Percentiles rank a stretch among this genome's conserved stretches.
Evolutionary conservation across 2,888 invertebrate genomes (phyloP).

Genomic region (Drosophila villosipedis): DNA sequence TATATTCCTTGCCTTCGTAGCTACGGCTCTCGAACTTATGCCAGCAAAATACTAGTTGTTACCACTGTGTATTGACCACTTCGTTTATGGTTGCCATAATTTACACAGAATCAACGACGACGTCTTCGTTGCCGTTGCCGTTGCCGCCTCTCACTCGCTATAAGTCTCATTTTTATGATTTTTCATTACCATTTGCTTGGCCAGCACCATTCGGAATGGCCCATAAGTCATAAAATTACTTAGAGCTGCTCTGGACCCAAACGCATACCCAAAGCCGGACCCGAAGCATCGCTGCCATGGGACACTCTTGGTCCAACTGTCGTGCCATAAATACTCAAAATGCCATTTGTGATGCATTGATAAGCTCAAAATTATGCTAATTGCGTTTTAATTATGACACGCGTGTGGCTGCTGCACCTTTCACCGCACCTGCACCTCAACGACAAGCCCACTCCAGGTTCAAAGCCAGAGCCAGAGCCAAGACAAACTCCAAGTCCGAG

Average conservation of each 20-base stretch:
- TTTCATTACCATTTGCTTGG: conserved; percentile 71
- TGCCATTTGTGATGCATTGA: conserved; percentile 76
- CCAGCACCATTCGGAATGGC: conserved; percentile 45
- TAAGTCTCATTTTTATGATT: conserved; percentile 74
- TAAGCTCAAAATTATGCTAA: conserved; percentile 77
- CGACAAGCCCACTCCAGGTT: neutral
- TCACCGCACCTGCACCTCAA: conserved; percentile 36
- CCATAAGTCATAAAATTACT: conserved; percentile 76
- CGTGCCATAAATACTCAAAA: conserved; percentile 61
- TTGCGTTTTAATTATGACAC: conserved; percentile 77
- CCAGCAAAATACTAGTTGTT: neutral
- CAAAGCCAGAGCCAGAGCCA: conserved; percentile 5
- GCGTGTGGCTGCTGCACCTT: conserved; percentile 64
- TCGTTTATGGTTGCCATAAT: conserved; percentile 69
- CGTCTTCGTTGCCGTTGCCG: conserved; percentile 26
- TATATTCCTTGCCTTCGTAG: too few relatives aligned
- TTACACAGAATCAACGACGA: conserved; percentile 62
- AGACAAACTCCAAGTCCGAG: conserved; percentile 21
- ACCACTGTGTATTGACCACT: conserved; percentile 45
- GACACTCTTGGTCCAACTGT: conserved; percentile 27
- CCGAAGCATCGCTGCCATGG: neutral
- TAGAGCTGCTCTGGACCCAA: conserved; percentile 33
- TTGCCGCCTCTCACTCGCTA: conserved; percentile 39
- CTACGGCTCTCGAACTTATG: neutral
- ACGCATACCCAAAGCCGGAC: neutral